These are phyloP conservation scores for Mythimna impura DNA, from an alignment of 2,888 invertebrate genomes.

Conservation along the genomic window DNA sequence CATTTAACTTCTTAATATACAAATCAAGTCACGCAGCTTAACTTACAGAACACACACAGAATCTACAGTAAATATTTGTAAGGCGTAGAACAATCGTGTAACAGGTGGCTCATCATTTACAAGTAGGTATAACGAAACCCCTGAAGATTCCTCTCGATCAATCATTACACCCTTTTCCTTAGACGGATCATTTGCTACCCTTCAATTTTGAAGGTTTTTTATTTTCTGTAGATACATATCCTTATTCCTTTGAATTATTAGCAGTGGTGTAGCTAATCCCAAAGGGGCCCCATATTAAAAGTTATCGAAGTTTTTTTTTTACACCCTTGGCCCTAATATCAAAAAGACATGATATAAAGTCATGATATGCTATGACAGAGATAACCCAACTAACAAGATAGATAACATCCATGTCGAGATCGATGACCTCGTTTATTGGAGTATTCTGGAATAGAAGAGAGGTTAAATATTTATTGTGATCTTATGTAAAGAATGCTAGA, in stretches of 20 bases:
- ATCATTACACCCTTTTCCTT: constrained; percentile 37
- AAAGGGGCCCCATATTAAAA: no score
- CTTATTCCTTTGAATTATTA: background rate
- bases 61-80: background rate
- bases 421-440: no score
- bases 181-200: constrained; percentile 39
- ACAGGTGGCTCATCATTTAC: constrained; percentile 50
- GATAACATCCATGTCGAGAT: no score
- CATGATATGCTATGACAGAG: no score
- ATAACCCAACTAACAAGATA: no score
- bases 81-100: constrained; percentile 27
- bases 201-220: constrained; percentile 2
- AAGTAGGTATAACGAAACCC: constrained; percentile 36
- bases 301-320: no score
- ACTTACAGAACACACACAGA: background rate
- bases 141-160: constrained; percentile 47
- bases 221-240: background rate
- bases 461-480: no score
- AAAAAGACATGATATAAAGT: no score
- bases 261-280: no score
- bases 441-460: no score
- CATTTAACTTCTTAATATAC: background rate
- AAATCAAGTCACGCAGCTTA: background rate
- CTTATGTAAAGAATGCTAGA: no score
- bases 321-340: no score